Base-by-base conservation (phyloP, 2,888 invertebrate species). In the Ceriagrion tenellum region DNA sequence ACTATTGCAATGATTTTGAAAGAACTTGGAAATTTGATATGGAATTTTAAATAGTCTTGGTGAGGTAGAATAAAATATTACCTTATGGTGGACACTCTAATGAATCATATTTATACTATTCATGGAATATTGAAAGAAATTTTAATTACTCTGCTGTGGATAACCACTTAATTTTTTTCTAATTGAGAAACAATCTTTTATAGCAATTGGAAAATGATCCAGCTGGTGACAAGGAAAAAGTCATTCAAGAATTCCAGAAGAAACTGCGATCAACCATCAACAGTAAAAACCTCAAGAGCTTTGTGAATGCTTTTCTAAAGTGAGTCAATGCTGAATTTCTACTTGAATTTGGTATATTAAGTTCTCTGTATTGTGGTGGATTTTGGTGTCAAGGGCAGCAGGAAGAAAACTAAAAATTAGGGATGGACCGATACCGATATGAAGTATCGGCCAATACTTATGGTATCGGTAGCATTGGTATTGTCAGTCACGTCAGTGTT, bases 281-380 rank as follows among this genome's bases (percentile, higher is more conserved):
- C 97, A 98, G 98, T 95, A 98, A 98, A 97, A 99, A 99, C 97
- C 97, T 99, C 96, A 98, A 98, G 97, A 98, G 97, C 96, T 99
- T 98, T 96, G 98, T 98, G 95, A 98, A 98, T 96, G 98, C 98
- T 90, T 99, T 98, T 97, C 98, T 98, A 97, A 98, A 98, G 99
- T 98, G 96, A 97, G 98, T 97, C 55, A 90, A 74, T 59, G 59
- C 55, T 59, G 59, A 1, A 20, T 16, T 59, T 0, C 16, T 59
- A 20, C 59, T 16, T 59, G 13, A 59, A 47, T 2, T 2, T 47
- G 8, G 8, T 47, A 47, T 47, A 47, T 47, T 47, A 4, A 47
- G 47, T 47, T 2, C 8, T 2, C 47, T 47, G 4, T 47, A n/a
- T 47, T 47, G 8, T 47, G 47, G 47, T 47, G 8, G 8, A 47